These are phyloP conservation scores for Ginglymostoma cirratum DNA, from an alignment of 2,113 vertebrate species.

Conservation along the genomic window DNA sequence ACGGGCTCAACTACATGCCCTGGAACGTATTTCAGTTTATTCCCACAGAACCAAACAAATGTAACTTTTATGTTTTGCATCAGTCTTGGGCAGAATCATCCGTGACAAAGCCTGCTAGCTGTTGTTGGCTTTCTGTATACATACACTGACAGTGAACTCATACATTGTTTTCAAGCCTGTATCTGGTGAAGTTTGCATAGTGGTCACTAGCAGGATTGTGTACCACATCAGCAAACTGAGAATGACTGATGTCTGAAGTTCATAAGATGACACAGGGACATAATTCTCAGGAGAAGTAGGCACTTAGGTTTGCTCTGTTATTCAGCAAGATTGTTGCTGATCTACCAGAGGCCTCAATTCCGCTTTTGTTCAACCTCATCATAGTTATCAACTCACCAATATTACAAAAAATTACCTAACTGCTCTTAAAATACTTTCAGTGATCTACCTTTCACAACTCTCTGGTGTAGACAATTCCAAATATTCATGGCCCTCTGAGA, in stretches of 20 bases:
- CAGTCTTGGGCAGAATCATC: background rate
- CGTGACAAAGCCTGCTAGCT: background rate
- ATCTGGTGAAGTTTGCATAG: background rate
- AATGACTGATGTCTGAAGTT: background rate
- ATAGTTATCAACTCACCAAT: no score
- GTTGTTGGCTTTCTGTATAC: background rate
- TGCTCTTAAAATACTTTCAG: no score
- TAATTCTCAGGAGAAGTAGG: no score
- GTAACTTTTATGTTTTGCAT: background rate
- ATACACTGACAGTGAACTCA: background rate
- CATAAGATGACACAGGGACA: background rate
- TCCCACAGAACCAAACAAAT: background rate
- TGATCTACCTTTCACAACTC: no score
- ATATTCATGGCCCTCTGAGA: no score
- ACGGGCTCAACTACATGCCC: background rate
- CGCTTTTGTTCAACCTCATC: no score
- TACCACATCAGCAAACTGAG: background rate
- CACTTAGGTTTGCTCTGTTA: no score
- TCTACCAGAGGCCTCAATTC: no score
- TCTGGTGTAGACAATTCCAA: no score
- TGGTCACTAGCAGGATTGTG: background rate
- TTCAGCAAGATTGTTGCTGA: no score
- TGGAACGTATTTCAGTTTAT: background rate
- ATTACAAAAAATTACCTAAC: no score
- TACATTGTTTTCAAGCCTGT: background rate